phyloP scores from a whole-genome alignment of 2,797 vertebrate species.

The Oreochromis grahami region DNA sequence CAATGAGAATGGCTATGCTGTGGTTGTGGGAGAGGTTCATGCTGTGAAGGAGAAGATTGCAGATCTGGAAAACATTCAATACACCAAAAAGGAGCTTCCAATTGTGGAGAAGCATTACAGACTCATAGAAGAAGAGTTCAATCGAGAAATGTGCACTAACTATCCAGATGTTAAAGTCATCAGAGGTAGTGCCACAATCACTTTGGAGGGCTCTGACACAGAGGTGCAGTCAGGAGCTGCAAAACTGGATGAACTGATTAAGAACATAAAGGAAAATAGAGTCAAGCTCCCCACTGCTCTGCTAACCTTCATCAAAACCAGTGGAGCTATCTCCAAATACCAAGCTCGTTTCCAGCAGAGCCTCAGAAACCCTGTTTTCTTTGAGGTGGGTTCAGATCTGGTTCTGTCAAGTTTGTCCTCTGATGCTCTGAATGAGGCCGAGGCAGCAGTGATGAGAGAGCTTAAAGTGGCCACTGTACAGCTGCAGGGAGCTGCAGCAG shows the following conservation, averaged over 20 bases:
- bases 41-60: constrained; percentile 23
- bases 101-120: constrained; percentile 23
- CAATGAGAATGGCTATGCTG: constrained; percentile 7
- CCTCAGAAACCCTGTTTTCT: constrained; percentile 44
- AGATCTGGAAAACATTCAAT: neutral
- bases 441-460: constrained; percentile 31
- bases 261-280: constrained; percentile 21
- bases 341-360: constrained; percentile 37
- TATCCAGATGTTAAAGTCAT: constrained; percentile 18
- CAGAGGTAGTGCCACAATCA: neutral
- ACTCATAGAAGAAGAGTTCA: constrained; percentile 52
- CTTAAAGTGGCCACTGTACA: constrained; percentile 4
- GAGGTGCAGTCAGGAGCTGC: constrained; percentile 15
- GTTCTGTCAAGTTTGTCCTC: constrained; percentile 58
- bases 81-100: neutral
- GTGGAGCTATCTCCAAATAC: constrained; percentile 23
- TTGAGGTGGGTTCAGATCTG: constrained; percentile 33
- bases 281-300: constrained; percentile 13
- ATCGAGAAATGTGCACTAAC: neutral
- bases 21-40: constrained; percentile 50
- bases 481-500: constrained; percentile 17
- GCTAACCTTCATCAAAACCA: constrained; percentile 39
- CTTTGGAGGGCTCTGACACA: constrained; percentile 42
- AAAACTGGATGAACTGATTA: constrained; percentile 27
- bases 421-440: constrained; percentile 50